Percentiles rank a stretch among this genome's conserved stretches.
Evolutionary conservation across 2,888 invertebrate species (phyloP).

Genomic region (Lymantria dispar): DNA sequence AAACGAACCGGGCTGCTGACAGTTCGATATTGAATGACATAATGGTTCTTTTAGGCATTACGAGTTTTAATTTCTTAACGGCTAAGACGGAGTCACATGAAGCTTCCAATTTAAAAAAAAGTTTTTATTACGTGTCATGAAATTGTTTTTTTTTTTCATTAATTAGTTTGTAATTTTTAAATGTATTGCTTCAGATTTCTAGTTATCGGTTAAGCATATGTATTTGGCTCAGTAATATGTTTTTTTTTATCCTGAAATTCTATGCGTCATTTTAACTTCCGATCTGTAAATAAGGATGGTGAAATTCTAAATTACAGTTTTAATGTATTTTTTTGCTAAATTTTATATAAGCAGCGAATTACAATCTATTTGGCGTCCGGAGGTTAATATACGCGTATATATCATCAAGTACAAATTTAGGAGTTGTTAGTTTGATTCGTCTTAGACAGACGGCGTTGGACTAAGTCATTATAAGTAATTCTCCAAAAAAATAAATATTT

Average conservation of each 20-base stretch:
- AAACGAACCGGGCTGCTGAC: conserved; percentile 51
- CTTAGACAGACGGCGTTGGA: conserved; percentile 40
- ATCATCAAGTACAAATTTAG: conserved; percentile 75
- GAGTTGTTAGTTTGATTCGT: conserved; percentile 54
- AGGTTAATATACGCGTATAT: conserved; percentile 57
- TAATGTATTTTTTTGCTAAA: conserved; percentile 31
- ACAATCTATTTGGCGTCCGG: conserved; percentile 65
- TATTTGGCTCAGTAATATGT: conserved; percentile 48
- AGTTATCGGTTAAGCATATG: conserved; percentile 52
- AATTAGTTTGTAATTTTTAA: conserved; percentile 69
- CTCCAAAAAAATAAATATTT: conserved; percentile 42
- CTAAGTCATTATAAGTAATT: conserved; percentile 54
- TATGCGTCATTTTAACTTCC: conserved; percentile 46
- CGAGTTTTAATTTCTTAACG: conserved; percentile 48
- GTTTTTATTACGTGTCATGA: conserved; percentile 65
- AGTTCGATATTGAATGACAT: conserved; percentile 40
- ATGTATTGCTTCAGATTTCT: conserved; percentile 62
- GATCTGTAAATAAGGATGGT: conserved; percentile 56
- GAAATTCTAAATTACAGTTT: conserved; percentile 48
- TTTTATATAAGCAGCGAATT: conserved; percentile 50
- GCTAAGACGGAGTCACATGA: conserved; percentile 65
- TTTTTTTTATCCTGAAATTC: conserved; percentile 40
- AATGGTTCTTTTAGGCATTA: conserved; percentile 55
- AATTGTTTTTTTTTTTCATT: conserved; percentile 64
- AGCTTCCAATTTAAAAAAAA: conserved; percentile 66